A percentile compares a stretch with the other conserved stretches of the same genome.
Conservation (phyloP, 2,797 vertebrate species). For the Poeciliopsis infans region DNA sequence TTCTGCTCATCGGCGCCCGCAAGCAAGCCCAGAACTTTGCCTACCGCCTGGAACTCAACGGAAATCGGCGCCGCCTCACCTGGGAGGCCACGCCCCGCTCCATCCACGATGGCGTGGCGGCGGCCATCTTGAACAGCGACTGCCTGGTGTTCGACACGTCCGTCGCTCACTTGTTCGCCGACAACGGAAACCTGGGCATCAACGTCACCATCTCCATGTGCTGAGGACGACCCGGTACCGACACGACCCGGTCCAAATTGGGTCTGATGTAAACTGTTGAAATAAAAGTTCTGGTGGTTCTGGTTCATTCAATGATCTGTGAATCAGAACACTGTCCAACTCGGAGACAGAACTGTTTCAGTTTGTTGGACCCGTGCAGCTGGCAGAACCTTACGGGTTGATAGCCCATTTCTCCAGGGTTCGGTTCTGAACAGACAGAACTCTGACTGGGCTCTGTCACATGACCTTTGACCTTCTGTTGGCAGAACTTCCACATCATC, state of each 20-base stretch:
- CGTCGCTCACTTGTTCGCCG: conserved; percentile 83
- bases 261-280: background rate
- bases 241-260: background rate
- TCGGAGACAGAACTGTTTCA: background rate
- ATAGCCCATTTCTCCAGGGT: no score
- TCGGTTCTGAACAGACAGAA: background rate
- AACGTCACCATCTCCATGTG: conserved; percentile 87
- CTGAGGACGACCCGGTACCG: conserved; percentile 43
- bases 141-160: conserved; percentile 85
- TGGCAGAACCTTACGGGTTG: background rate
- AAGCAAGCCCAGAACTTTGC: conserved; percentile 85
- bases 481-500: no score
- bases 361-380: background rate
- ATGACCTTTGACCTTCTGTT: no score
- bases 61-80: conserved; percentile 83
- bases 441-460: no score
- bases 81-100: conserved; percentile 86
- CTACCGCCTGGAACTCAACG: conserved; percentile 84
- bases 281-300: no score
- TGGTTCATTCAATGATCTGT: background rate
- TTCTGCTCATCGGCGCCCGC: conserved; percentile 83
- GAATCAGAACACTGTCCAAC: background rate
- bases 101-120: conserved; percentile 83
- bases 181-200: conserved; percentile 85
- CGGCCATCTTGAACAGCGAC: conserved; percentile 86